These are phyloP conservation scores for Chrysochloris asiatica DNA, from an alignment of 2,113 vertebrate species.

Conservation along the genomic window DNA sequence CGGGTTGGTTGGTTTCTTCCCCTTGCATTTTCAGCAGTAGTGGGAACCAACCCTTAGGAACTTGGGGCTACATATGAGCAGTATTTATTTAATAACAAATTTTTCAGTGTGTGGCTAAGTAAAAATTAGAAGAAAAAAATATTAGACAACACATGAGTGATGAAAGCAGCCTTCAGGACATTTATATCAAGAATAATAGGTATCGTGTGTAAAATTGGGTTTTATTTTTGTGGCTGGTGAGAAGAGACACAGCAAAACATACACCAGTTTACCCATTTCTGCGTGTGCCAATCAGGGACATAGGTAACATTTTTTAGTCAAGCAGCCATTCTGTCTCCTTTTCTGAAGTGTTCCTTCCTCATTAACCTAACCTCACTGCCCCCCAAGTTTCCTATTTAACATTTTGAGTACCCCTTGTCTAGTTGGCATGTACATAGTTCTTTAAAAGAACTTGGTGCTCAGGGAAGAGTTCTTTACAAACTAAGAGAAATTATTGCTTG, in stretches of 20 bases:
- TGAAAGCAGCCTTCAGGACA: neutral
- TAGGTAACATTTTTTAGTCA: neutral
- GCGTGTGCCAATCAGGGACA: neutral
- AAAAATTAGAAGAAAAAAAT: neutral
- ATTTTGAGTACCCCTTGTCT: neutral
- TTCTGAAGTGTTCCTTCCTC: neutral
- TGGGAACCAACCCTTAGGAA: conserved; percentile 29
- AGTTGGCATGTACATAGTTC: neutral
- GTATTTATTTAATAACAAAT: conserved; percentile 36
- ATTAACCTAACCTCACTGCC: neutral
- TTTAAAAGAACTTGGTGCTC: neutral
- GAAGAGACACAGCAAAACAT: neutral
- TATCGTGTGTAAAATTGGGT: neutral
- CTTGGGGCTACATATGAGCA: neutral
- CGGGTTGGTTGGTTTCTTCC: neutral
- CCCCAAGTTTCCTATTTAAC: neutral
- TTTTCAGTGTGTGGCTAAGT: neutral
- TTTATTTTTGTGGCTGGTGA: neutral
- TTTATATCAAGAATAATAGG: neutral
- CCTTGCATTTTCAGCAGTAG: neutral
- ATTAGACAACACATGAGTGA: neutral
- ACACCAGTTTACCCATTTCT: neutral
- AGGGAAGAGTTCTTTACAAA: too few relatives aligned
- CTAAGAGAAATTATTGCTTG: too few relatives aligned
- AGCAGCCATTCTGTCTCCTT: neutral